These are phyloP conservation scores for Microctonus aethiopoides DNA, from an alignment of 2,888 invertebrate species.

Conservation along the genomic window DNA sequence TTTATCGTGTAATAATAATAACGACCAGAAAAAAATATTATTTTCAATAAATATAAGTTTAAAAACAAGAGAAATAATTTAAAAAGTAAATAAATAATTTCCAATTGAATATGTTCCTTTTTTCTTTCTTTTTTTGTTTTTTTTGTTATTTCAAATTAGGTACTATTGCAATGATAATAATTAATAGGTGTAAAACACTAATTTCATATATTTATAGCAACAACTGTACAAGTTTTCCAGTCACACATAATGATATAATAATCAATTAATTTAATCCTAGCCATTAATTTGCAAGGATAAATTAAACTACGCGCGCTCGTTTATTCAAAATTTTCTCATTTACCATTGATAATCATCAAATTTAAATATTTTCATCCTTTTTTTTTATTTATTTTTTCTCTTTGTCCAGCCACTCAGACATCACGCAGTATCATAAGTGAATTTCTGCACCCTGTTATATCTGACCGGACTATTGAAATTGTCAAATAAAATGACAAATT, in stretches of 20 bases:
- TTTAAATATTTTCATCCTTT: background rate
- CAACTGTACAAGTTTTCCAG: conserved; percentile 65
- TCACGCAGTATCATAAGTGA: background rate
- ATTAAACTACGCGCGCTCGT: background rate
- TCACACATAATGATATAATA: conserved; percentile 60
- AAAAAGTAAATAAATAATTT: background rate
- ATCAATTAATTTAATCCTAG: conserved; percentile 31
- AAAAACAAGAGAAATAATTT: conserved; percentile 34
- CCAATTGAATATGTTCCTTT: background rate
- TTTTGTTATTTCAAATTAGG: background rate
- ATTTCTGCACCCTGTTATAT: conserved; percentile 33
- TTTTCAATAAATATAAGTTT: conserved; percentile 49
- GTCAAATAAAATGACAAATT: background rate
- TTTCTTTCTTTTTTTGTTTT: conserved; percentile 11
- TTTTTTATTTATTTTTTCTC: background rate
- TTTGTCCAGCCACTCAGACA: background rate
- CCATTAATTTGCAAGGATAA: conserved; percentile 10
- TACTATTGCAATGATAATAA: conserved; percentile 16
- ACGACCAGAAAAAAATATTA: conserved; percentile 43
- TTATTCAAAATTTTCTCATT: background rate
- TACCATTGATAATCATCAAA: background rate
- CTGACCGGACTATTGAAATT: background rate
- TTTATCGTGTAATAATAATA: conserved; percentile 37
- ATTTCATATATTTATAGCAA: conserved; percentile 67
- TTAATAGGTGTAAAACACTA: conserved; percentile 64